Base-by-base conservation (phyloP, 2,113 vertebrate genomes). In the Rattus rattus region DNA sequence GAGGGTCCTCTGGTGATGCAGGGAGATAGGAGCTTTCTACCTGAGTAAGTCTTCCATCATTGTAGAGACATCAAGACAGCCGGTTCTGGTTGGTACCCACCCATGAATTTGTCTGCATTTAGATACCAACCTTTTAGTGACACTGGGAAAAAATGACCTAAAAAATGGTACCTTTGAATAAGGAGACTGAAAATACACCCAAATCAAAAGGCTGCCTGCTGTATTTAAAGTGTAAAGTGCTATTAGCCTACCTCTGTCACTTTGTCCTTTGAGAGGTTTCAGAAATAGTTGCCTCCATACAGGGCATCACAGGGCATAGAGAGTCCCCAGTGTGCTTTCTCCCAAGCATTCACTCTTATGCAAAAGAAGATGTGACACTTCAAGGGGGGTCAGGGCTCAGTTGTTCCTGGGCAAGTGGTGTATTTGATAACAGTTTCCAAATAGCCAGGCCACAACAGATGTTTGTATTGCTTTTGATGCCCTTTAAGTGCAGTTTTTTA, bases 1-100 rank as follows among this genome's bases (percentile, higher is more conserved):
- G 81, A 94, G n/a, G 63, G 85, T 97, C 77, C 97, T 96, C 91
- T 88, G 96, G 97, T 97, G 97, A 96, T 11, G 54, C 39, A 85
- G 94, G 52, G 36, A 95, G 83, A 79, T 84, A 84, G 30, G 76
- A 76, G 39, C 94, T 95, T 84, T 96, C 77, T 90, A 24, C 7
- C 4, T 92, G 80, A 97, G n/a, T 92, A 2, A 90, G 81, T 94
- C 75, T 36, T 96, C n/a, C 75, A 9, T 39, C 65, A 36, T 94
- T 24, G 90, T 91, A 80, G 54, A 92, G 28, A 20, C 7, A 24
- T 70, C 6, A 77, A 24, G 20, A 39, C 47, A 49, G 30, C 59
- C 85, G 59, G 10, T 86, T 80, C 52, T 94, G 79, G 5, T 81
- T 56, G 24, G 20, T 80, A 36, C 10, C 39, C 56, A 49, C 22